Base-by-base conservation (phyloP, 2,797 vertebrate species). In the Gouania willdenowi region DNA sequence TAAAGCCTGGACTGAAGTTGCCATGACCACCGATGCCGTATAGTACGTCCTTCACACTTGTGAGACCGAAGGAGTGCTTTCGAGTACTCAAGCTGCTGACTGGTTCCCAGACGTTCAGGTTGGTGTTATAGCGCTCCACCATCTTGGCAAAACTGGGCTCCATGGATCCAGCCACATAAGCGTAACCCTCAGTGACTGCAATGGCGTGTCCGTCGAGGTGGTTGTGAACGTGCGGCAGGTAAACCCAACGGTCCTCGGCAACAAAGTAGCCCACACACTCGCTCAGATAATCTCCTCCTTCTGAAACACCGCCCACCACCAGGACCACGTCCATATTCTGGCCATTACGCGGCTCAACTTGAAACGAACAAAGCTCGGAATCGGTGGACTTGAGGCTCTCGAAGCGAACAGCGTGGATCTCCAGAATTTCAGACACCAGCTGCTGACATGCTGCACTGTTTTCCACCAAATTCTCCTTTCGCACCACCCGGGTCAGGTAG, bases 271-370 rank as follows among this genome's bases (percentile, higher is more conserved):
- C 93, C 24, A 96, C 92, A 0, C 93, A 96, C 61, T 95, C 94
- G 3, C 93, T 96, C 59, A 95, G 60, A 67, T 96, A 95, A 68
- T 96, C 93, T 0, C 92, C 92, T 0, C 92, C 92, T 65, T 96
- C 93, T 0, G 93, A 94, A 10, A 95, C 93, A 0, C 94, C 94
- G 1, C 94, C 94, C 3, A 94, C 90, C 3, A 96, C 93, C 91
- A 96, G 92, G 68, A 96, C 93, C 16, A 96, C 92, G 0, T 96
- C 94, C 94, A 96, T 96, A 71, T 93, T 94, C 58, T 96, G 93
- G 11, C 94, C 92, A 0, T 89, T 91, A n/a, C 94, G 92, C 0
- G 93, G 94, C 78, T 92, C 67, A 11, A 86, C 55, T 0, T 55
- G 56, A n/a, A 73, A 74, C 8, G 67, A 31, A 35, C 28, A 29